Evolutionary conservation across 1,140 invertebrate genomes (phyloP).

Genomic region (Atta colombica): DNA sequence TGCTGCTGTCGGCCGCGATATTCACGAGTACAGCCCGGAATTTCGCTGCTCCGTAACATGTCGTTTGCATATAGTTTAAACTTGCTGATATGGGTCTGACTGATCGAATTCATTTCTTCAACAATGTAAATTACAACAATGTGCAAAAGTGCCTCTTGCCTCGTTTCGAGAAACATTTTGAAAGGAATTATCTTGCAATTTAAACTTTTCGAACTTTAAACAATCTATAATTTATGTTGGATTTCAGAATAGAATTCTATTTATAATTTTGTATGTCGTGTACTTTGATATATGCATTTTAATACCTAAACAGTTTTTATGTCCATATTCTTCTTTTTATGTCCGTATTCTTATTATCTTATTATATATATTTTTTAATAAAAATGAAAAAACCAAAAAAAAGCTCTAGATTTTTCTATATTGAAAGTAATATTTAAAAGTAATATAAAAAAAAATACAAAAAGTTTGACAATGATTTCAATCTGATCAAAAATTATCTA

Average conservation of each 20-base stretch:
- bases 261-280: background rate
- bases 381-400: too few species aligned
- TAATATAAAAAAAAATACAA: too few species aligned
- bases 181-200: background rate
- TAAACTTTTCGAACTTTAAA: background rate
- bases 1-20: conserved; percentile 4
- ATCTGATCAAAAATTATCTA: too few species aligned
- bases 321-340: background rate
- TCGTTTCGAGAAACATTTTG: background rate
- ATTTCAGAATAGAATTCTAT: background rate
- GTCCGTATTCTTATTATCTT: background rate
- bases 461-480: too few species aligned
- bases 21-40: conserved; percentile 13
- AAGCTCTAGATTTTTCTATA: too few species aligned
- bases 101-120: conserved; percentile 8
- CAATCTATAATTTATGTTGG: background rate
- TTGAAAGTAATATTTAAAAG: too few species aligned
- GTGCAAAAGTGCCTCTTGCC: conserved; percentile 4
- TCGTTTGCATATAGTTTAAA: conserved; percentile 33
- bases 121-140: conserved; percentile 7
- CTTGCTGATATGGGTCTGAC: conserved; percentile 20
- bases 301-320: background rate
- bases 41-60: conserved; percentile 19
- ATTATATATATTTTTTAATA: too few species aligned
- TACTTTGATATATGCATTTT: background rate